Evolutionary conservation across 2,113 vertebrate genomes (phyloP).

Genomic region (Sigmodon hispidus): DNA sequence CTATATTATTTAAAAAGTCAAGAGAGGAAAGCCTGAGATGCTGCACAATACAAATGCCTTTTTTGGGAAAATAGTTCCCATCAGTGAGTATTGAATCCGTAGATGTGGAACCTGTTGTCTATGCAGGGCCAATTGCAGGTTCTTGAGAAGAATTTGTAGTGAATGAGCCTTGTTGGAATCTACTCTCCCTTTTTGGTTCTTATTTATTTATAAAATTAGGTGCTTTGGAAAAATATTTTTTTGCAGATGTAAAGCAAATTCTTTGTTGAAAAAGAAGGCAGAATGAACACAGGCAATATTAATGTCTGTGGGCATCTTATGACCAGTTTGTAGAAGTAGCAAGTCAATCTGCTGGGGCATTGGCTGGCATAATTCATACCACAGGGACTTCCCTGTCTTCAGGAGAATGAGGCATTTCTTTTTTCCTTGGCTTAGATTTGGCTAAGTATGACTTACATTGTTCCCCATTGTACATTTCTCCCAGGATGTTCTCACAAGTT

Average conservation of each 20-base stretch:
- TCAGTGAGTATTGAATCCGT: not conserved
- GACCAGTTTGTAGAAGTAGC: not conserved
- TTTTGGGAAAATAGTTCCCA: not conserved
- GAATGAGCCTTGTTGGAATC: not conserved
- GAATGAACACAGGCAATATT: not conserved
- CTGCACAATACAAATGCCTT: not conserved
- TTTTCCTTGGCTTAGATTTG: not conserved
- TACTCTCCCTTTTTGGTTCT: not conserved
- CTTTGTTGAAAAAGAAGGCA: not conserved
- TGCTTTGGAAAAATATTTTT: not conserved
- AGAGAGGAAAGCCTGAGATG: not conserved
- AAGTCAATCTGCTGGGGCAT: not conserved
- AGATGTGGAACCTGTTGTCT: not conserved
- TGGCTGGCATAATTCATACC: not conserved
- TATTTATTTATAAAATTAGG: not conserved
- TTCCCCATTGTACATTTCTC: not conserved
- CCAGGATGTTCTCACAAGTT: not conserved
- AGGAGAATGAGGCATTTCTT: not conserved
- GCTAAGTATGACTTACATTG: not conserved
- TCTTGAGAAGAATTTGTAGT: not conserved
- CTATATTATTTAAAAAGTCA: not conserved
- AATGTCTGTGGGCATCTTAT: not conserved
- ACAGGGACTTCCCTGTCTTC: not conserved
- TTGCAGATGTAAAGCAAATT: not conserved
- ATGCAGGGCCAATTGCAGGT: not conserved